phyloP scores from a whole-genome alignment of 2,797 vertebrate species.

The Micropoecilia bifurca region DNA sequence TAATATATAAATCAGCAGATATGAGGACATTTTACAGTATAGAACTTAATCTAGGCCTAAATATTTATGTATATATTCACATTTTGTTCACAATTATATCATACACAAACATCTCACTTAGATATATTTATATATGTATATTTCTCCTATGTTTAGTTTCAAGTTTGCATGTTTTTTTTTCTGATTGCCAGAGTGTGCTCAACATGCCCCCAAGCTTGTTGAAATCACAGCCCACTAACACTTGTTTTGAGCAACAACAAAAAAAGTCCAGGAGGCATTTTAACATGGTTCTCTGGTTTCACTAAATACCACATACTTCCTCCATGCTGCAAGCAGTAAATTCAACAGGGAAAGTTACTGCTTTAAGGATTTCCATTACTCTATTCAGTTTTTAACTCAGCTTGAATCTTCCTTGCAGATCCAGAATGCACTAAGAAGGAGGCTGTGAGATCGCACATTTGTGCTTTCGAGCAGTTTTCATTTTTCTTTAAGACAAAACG shows the following conservation, averaged over 20 bases:
- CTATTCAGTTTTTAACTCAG: slow-evolving; percentile 62
- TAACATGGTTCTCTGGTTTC: slow-evolving; percentile 50
- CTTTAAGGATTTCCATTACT: slow-evolving; percentile 65
- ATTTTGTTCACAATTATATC: slow-evolving; percentile 80
- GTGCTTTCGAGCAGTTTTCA: slow-evolving; percentile 31
- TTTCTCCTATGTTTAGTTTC: slow-evolving; percentile 69
- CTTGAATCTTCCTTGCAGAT: slow-evolving; percentile 57
- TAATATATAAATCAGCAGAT: slow-evolving; percentile 82
- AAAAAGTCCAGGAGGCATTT: slow-evolving; percentile 45
- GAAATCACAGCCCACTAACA: slow-evolving; percentile 66
- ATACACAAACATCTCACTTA: slow-evolving; percentile 81
- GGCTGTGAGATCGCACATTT: slow-evolving; percentile 42
- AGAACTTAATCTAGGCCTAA: slow-evolving; percentile 77
- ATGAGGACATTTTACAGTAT: slow-evolving; percentile 81
- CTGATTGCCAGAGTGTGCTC: slow-evolving; percentile 69
- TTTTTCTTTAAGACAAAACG: slow-evolving; percentile 2
- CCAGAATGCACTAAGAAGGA: slow-evolving; percentile 36
- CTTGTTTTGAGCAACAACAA: slow-evolving; percentile 28
- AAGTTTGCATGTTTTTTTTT: slow-evolving; percentile 75
- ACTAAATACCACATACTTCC: slow-evolving; percentile 57
- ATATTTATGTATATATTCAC: slow-evolving; percentile 75
- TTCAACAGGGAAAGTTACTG: slow-evolving; percentile 60
- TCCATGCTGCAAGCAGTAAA: slow-evolving; percentile 57
- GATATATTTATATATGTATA: slow-evolving; percentile 79
- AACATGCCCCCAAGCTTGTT: slow-evolving; percentile 55